Percentiles rank a stretch among this genome's conserved stretches.
phyloP scores from a whole-genome alignment of 2,797 vertebrate species.

The Columba guinea region DNA sequence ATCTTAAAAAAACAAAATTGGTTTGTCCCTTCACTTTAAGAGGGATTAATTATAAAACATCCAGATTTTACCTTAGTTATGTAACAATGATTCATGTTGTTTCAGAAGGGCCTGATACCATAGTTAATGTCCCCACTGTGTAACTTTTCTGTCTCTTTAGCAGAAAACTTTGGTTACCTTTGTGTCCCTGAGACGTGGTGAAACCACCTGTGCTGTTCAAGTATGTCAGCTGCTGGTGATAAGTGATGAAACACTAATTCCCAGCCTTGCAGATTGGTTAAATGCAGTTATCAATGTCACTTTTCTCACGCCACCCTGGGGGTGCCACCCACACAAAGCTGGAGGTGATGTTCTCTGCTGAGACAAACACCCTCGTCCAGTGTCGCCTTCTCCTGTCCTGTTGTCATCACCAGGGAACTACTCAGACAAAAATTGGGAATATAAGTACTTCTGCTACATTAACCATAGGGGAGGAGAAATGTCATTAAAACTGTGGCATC shows the following conservation, averaged over 20 bases:
- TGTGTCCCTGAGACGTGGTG: not conserved
- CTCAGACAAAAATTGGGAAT: not conserved
- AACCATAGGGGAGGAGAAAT: not conserved
- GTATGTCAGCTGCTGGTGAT: not conserved
- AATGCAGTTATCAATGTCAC: not conserved
- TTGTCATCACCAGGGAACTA: not conserved
- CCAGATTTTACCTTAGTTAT: not conserved
- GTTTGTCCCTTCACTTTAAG: not conserved
- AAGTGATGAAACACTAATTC: not conserved
- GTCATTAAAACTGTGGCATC: not conserved
- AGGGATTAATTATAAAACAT: not conserved
- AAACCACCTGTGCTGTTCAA: fast-evolving
- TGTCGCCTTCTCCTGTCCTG: not conserved
- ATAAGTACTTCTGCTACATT: not conserved
- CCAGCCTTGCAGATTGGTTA: not conserved
- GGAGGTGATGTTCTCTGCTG: not conserved
- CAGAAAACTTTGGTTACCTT: not conserved
- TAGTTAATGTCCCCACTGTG: not conserved
- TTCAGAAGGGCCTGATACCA: not conserved
- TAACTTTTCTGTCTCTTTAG: not conserved
- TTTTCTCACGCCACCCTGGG: not conserved
- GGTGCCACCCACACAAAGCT: not conserved
- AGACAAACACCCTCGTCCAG: not conserved
- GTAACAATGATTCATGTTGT: not conserved
- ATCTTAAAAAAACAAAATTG: not conserved